A percentile compares a stretch with the other conserved stretches of the same genome.
phyloP scores from a whole-genome alignment of 2,797 vertebrate species.

The Tauraco hartlaubi region DNA sequence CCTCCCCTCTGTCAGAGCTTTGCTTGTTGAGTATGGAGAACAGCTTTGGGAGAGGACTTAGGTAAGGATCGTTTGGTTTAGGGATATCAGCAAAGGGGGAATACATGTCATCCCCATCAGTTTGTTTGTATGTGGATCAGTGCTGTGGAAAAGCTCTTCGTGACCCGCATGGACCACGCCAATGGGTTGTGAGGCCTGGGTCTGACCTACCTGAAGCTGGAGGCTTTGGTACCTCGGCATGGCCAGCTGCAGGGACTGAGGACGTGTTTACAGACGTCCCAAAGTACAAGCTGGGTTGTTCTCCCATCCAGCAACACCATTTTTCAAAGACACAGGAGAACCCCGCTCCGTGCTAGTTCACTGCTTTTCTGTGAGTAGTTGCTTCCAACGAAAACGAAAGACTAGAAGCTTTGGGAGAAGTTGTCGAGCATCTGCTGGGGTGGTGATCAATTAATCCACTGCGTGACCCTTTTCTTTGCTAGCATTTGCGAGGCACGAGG shows the following conservation, averaged over 20 bases:
- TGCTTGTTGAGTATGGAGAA: neutral
- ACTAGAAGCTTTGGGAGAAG: constrained; percentile 20
- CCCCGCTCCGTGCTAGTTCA: neutral
- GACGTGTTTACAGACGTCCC: neutral
- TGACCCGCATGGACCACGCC: fast-evolving
- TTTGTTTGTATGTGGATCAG: neutral
- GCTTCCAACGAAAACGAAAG: constrained; percentile 45
- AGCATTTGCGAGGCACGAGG: neutral
- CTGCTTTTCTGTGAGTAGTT: neutral
- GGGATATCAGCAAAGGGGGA: neutral
- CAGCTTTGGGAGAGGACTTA: neutral
- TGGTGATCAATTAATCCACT: neutral
- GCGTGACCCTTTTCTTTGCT: neutral
- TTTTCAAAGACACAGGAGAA: neutral
- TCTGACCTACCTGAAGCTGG: neutral
- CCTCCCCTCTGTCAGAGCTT: neutral
- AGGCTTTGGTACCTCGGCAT: neutral
- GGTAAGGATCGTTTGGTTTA: neutral
- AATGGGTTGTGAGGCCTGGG: neutral
- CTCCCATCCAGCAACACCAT: neutral
- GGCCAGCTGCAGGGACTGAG: neutral
- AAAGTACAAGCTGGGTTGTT: neutral
- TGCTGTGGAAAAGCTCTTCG: neutral
- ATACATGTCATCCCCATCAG: neutral
- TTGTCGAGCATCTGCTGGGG: neutral